Evolutionary conservation across 2,888 invertebrate species (phyloP), one percentile per base, ranked within the genome.

Genomic region (Sinotaia quadrata): DNA sequence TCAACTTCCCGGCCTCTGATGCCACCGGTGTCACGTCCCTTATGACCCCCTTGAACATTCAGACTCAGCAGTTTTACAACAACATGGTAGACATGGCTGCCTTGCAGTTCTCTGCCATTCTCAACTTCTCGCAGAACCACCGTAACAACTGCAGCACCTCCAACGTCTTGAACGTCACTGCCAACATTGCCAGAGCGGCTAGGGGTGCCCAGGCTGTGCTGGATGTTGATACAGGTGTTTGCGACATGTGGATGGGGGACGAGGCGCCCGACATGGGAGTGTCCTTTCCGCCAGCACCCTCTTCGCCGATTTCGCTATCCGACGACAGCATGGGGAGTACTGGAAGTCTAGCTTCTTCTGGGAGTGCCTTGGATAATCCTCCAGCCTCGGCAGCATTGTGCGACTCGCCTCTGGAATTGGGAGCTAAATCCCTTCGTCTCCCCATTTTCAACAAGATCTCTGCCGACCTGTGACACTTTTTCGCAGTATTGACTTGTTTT

Each of bases 361-460:
- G 72, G 51, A 69, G 69, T 29, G 74, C 70, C 36, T 72, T 74
- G 27, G 36, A 31, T 27, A 18, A 8, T 18, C 15, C 24, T n/a
- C n/a, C 27, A 10, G 33, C 24, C n/a, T 31, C 15, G 24, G 36
- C n/a, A 21, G n/a, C 41, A 21, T 5, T 65, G 33, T 78, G 80
- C 75, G 79, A 78, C 24, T 81, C 81, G 31, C 79, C 82, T 1
- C 71, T 78, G 67, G 84, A 84, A 58, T 67, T 79, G 24, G 78
- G 80, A 51, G n/a, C n/a, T n/a, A 77, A 80, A 61, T 77, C 76
- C 56, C 75, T 82, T 61, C 72, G 84, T 47, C 76, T 84, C 49
- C 84, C 84, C 21, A 80, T 84, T 24, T 84, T 84, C 75, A 82
- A 80, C 65, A 73, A 75, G 56, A 72, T 82, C 60, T 80, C 80